Evolutionary conservation across 2,888 invertebrate species (phyloP), one percentile per base, ranked within the genome.

Genomic region (Drosophila percnosoma): DNA sequence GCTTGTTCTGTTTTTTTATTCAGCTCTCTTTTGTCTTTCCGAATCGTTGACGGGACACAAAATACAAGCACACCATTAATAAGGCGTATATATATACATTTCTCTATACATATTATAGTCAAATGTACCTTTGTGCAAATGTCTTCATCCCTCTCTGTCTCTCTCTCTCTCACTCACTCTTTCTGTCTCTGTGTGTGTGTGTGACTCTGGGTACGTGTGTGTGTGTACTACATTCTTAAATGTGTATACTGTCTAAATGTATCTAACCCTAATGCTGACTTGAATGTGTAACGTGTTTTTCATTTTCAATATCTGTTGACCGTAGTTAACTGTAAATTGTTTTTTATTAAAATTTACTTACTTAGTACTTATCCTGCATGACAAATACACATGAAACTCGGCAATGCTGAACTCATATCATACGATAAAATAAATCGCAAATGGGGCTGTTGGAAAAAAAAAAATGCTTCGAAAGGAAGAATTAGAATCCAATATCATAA

Each of bases 351-450:
- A 55, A 55, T 55, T n/a, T 27, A 38, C 13, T 67, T 73, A 66
- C 40, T 55, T 82, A 68, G 75, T 69, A 70, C 42, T 61, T 78
- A 84, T 48, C 63, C 68, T 82, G 86, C 83, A 85, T 87, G 83
- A 69, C 29, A 55, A 55, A 68, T 59, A 64, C 52, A 75, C 66
- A 53, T 33, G 24, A 68, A 42, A 71, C 49, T 48, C 66, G 51
- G 48, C 45, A 27, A 36, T 54, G 65, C 63, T 72, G 62, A 70
- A 64, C 63, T 71, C 75, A 79, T 74, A 36, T 67, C 66, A 78
- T 59, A 42, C 54, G 60, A 63, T 58, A n/a, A n/a, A n/a, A n/a
- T n/a, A n/a, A n/a, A n/a, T n/a, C 27, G n/a, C 24, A 63, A 59
- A 42, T 63, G 62, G 69, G 69, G 65, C 74, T 51, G 27, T 29